A percentile compares a stretch with the other conserved stretches of the same genome.
These are phyloP conservation scores for Macroteleia sp. DNA, from an alignment of 2,888 invertebrate species.

Conservation along the genomic window DNA sequence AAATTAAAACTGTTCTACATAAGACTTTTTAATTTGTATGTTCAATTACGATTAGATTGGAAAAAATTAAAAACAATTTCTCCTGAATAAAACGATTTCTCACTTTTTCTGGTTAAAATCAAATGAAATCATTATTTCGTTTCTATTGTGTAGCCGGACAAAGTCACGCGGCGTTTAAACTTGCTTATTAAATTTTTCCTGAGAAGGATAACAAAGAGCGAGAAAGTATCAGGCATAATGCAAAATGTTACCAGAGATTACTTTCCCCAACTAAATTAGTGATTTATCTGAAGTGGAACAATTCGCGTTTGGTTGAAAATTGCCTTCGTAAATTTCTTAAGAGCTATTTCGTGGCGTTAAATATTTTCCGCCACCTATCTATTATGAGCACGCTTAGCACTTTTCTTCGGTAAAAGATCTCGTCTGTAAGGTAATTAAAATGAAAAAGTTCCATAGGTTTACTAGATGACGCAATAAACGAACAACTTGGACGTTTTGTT, in stretches of 20 bases:
- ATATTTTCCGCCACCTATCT: too few relatives aligned
- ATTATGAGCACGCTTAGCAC: too few relatives aligned
- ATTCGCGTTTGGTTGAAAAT: conserved; percentile 29
- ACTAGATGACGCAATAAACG: too few relatives aligned
- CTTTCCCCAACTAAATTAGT: conserved; percentile 40
- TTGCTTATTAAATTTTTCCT: conserved; percentile 20
- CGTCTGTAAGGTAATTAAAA: background rate
- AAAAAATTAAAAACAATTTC: too few relatives aligned
- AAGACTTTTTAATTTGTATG: too few relatives aligned
- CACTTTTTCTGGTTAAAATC: background rate
- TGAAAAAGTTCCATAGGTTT: too few relatives aligned
- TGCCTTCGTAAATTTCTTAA: conserved; percentile 27
- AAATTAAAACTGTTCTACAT: too few relatives aligned
- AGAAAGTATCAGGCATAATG: conserved; percentile 19
- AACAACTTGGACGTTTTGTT: too few relatives aligned
- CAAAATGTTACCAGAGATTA: conserved; percentile 24
- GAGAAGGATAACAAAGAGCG: conserved; percentile 19
- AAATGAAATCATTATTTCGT: conserved; percentile 27
- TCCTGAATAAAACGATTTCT: conserved; percentile 1
- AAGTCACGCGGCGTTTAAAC: conserved; percentile 36
- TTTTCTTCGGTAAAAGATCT: too few relatives aligned
- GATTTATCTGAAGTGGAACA: conserved; percentile 40
- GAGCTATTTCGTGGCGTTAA: background rate
- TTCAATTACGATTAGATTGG: too few relatives aligned
- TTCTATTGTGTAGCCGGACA: conserved; percentile 24